Base-by-base conservation (phyloP, 2,113 vertebrate species). In the Eptatretus burgeri region DNA sequence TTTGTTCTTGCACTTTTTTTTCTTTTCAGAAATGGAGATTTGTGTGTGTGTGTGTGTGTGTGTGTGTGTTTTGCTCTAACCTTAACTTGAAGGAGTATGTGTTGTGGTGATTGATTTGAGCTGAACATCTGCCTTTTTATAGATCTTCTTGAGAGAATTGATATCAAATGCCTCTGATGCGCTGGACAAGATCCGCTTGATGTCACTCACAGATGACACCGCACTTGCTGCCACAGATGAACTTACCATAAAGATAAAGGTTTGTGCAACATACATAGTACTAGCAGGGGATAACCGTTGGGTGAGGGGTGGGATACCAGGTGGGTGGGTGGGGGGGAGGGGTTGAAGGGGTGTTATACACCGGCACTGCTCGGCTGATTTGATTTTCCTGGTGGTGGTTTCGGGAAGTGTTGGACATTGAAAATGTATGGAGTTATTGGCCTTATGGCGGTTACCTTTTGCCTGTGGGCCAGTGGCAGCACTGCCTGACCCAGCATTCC, bases 81-180 rank as follows among this genome's bases (percentile, higher is more conserved):
- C 13, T 16, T n/a, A n/a, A 60, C 16, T 60, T 16, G 53, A n/a
- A 16, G 18, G 16, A n/a, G 53, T 60, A n/a, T 60, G 11, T 62
- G 2, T 65, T 70, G 17, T 65, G 50, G 12, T 73, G 66, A 64
- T 64, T 17, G 13, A 64, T 69, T 67, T 10, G 27, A 66, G 16
- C 19, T 19, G 13, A 14, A 8, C 8, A 51, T 0, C 2, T 62
- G 51, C 65, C 67, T 52, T 64, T 0, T 71, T 72, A 67, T 72
- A 93, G 85, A 93, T 93, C 73, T 93, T 89, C 78, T 71, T 93
- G 27, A 78, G 85, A 68, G 85, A 93, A 71, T 74, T 93, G 70
- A 93, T 93, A 73, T 93, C 85, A 69, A 93, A 93, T 68, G 82
- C 85, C 51, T 93, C 85, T 0, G 85, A 93, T 69, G 85, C 85